Base-by-base conservation (phyloP, 2,113 vertebrate genomes). In the Hiodon tergisus region DNA sequence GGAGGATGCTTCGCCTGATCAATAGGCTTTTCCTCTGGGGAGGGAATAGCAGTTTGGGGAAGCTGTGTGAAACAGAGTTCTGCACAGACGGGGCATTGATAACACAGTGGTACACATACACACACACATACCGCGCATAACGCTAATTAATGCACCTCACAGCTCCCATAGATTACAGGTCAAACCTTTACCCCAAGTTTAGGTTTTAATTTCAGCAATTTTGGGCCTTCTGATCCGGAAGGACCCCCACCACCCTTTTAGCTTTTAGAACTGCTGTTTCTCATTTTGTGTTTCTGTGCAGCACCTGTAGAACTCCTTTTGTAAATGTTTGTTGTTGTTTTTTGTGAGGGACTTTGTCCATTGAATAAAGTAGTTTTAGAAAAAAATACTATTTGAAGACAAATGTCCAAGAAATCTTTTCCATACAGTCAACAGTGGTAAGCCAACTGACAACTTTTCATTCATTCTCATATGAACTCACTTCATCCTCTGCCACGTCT, bases 1-100 rank as follows among this genome's bases (percentile, higher is more conserved):
- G n/a, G n/a, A 75, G 85, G 85, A 88, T 86, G 84, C 77, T 51
- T 79, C 31, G 72, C 70, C 81, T 85, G 88, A 89, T 90, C 89
- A 87, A 90, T 89, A 85, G 76, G 72, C 9, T 60, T 75, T 76
- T 79, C 83, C 85, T 81, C 71, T 58, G 70, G 74, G 85, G 85
- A 73, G 78, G 51, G 75, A 77, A 10, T 31, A 76, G 47, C 66
- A 70, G 77, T 46, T 50, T 69, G 62, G 31, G 4, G 62, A 58
- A 54, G 54, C 51, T 69, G 58, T 72, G 59, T 74, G n/a, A 63
- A 58, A 71, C 76, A 70, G 78, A 47, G 63, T 63, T 62, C 70
- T 62, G 57, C 74, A 55, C 54, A 59, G 46, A 52, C 16, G 66
- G 67, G 59, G 4, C 14, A 52, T 53, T 46, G 73, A 78, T 78